Evolutionary conservation across 2,888 invertebrate genomes (phyloP).

Genomic region (Eupithecia subfuscata): DNA sequence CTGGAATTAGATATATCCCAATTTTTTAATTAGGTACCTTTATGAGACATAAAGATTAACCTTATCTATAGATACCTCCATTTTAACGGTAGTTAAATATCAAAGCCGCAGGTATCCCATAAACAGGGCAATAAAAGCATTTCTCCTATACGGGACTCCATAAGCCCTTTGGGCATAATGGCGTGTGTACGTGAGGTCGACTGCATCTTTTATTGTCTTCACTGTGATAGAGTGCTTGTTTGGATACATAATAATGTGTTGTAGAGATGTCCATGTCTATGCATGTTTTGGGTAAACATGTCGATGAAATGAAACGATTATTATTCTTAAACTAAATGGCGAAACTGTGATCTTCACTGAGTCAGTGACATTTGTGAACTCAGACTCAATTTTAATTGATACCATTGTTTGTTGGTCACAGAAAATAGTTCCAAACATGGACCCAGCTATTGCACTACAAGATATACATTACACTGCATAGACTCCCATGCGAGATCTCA

Average conservation of each 20-base stretch:
- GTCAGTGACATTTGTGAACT: too few relatives aligned
- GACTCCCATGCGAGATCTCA: too few relatives aligned
- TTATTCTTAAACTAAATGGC: too few relatives aligned
- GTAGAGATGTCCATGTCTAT: constrained; percentile 14
- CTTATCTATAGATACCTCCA: background rate
- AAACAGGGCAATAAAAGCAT: constrained; percentile 57
- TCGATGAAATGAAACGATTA: background rate
- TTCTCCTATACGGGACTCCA: constrained; percentile 48
- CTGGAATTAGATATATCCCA: too few relatives aligned
- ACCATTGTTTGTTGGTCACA: constrained; percentile 21
- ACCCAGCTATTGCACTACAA: too few relatives aligned
- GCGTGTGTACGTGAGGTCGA: constrained; percentile 44
- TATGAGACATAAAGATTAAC: background rate
- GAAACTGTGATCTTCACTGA: too few relatives aligned
- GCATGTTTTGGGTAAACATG: background rate
- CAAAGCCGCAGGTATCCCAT: constrained; percentile 48
- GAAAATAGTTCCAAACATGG: too few relatives aligned
- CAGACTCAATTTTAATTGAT: too few relatives aligned
- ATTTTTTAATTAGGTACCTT: too few relatives aligned
- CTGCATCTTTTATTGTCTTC: constrained; percentile 61
- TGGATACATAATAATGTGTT: constrained; percentile 48
- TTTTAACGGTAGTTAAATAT: constrained; percentile 13
- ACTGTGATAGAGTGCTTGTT: constrained; percentile 58
- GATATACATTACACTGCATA: too few relatives aligned
- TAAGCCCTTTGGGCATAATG: constrained; percentile 57